phyloP scores from a whole-genome alignment of 2,113 vertebrate species.

The Melanerpes aurifrons region DNA sequence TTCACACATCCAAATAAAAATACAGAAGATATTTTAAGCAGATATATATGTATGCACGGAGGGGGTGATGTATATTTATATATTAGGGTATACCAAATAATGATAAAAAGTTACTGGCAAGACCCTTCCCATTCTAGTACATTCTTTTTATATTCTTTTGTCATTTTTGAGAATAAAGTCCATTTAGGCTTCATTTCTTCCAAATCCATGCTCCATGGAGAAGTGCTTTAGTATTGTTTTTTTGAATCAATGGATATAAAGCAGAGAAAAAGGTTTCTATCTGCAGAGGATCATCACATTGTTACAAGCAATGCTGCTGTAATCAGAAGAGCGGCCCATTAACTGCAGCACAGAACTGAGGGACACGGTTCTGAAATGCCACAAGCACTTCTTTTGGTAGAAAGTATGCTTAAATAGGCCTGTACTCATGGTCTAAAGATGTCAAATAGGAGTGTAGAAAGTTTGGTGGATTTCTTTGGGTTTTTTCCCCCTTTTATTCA shows the following conservation, averaged over 20 bases:
- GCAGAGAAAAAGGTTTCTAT: not conserved
- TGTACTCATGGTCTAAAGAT: not conserved
- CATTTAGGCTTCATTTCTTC: not conserved
- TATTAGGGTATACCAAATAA: not conserved
- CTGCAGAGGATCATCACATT: not conserved
- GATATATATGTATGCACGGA: not conserved
- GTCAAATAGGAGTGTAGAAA: not conserved
- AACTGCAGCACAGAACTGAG: not conserved
- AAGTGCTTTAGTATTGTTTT: not conserved
- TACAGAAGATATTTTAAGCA: not conserved
- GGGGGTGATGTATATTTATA: not conserved
- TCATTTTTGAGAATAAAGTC: not conserved
- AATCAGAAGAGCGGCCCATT: slow-evolving; percentile 19
- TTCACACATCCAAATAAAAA: not conserved
- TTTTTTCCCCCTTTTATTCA: not conserved
- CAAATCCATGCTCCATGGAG: accelerated
- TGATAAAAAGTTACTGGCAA: not conserved
- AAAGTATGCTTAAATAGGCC: not conserved
- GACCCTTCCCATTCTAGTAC: not conserved
- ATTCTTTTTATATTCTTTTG: not conserved
- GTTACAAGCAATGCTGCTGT: slow-evolving; percentile 3
- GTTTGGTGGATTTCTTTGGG: not conserved
- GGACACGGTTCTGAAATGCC: slow-evolving; percentile 33
- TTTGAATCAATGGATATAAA: not conserved
- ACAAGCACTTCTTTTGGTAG: not conserved